A percentile compares a stretch with the other conserved stretches of the same genome.
Conservation (phyloP, 2,113 vertebrate genomes). For the Otus sunia region DNA sequence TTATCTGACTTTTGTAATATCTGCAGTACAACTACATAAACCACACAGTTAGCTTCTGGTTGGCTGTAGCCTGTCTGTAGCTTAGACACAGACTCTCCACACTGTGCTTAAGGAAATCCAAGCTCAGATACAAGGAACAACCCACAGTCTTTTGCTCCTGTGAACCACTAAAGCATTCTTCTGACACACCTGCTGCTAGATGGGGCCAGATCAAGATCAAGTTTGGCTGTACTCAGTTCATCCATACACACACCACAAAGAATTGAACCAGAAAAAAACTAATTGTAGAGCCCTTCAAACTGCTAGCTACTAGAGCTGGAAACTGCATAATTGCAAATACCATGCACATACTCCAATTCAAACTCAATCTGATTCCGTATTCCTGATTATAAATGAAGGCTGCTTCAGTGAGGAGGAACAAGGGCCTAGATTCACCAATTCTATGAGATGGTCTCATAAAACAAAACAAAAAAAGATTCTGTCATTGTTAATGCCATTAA, state of each 20-base stretch:
- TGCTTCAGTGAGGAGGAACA: not conserved
- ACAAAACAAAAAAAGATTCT: not conserved
- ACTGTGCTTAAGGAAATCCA: not conserved
- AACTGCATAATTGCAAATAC: not conserved
- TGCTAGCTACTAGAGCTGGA: not conserved
- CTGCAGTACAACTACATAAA: not conserved
- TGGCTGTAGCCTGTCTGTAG: not conserved
- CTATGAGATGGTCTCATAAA: not conserved
- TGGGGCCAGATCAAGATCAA: not conserved
- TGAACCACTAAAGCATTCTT: not conserved
- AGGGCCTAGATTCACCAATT: not conserved
- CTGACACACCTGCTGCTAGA: not conserved
- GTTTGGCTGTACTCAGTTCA: not conserved
- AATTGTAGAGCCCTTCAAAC: not conserved
- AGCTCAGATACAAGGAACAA: not conserved
- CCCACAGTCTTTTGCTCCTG: not conserved
- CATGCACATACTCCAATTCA: not conserved
- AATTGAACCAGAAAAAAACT: fast-evolving
- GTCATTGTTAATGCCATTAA: not conserved
- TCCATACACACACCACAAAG: not conserved
- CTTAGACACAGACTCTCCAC: not conserved
- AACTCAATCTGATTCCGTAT: not conserved
- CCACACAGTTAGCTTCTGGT: not conserved
- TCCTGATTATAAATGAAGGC: not conserved
- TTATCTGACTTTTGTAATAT: not conserved